Conservation (phyloP, 2,888 invertebrate species). For the Ophioninae sp. region DNA sequence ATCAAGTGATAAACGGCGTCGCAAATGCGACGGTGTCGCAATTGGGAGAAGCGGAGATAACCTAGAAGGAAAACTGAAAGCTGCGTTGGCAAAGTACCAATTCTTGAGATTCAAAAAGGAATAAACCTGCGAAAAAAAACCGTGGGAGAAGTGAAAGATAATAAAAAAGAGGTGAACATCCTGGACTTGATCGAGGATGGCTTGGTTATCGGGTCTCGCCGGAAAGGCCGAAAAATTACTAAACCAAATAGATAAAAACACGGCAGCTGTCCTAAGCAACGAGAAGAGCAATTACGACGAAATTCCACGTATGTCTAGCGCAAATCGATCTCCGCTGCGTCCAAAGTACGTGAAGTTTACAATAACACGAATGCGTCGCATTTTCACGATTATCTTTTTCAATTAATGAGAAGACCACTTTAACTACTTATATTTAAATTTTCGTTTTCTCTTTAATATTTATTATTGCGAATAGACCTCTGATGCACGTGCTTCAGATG, state of each 20-base stretch:
- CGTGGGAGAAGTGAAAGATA: not conserved
- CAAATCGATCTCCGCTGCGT: slow-evolving; percentile 72
- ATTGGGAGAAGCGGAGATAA: slow-evolving; percentile 6
- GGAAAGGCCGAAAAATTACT: slow-evolving; percentile 88
- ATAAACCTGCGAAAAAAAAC: not conserved
- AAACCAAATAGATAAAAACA: slow-evolving; percentile 88
- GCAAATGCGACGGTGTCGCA: not conserved
- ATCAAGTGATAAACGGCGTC: not conserved
- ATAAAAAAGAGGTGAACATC: not conserved
- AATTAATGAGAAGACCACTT: not conserved
- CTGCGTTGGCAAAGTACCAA: not conserved
- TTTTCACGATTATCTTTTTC: not conserved
- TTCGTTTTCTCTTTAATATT: no score
- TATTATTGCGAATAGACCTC: no score
- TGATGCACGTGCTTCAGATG: no score
- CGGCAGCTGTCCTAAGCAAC: slow-evolving; percentile 84
- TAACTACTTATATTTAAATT: not conserved
- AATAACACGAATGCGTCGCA: not conserved
- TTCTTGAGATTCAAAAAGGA: slow-evolving; percentile 2
- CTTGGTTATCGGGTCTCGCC: slow-evolving; percentile 88
- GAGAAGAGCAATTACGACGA: slow-evolving; percentile 73
- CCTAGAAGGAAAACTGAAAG: slow-evolving; percentile 35
- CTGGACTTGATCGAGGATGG: slow-evolving; percentile 81
- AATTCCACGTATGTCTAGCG: slow-evolving; percentile 71
- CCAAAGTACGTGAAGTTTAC: slow-evolving; percentile 31